phyloP scores from a whole-genome alignment of 30 jellyfish, hydroid and myxozoan species.

The Aurelia sp. region DNA sequence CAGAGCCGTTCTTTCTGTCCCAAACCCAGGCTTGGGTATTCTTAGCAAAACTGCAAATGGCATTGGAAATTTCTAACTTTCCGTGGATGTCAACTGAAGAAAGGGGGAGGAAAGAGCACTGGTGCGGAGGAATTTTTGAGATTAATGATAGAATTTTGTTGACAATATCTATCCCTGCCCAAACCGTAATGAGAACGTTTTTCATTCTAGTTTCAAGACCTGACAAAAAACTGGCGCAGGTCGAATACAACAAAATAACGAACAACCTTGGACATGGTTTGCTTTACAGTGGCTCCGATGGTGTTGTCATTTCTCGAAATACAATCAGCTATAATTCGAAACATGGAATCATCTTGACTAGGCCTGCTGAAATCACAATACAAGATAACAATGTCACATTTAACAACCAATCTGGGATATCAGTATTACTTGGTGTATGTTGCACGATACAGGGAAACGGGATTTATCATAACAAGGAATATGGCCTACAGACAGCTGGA shows the following conservation, averaged over 20 bases:
- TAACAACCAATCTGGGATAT: slow-evolving; percentile 69
- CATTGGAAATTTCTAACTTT: no score
- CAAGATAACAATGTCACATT: slow-evolving; percentile 62
- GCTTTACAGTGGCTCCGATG: slow-evolving; percentile 85
- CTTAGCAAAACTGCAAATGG: no score
- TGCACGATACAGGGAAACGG: slow-evolving; percentile 87
- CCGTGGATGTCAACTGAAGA: no score
- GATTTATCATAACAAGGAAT: slow-evolving; percentile 81
- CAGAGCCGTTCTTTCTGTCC: no score
- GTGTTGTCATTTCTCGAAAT: slow-evolving; percentile 85
- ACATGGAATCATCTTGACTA: slow-evolving; percentile 73
- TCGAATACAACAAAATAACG: slow-evolving; percentile 72
- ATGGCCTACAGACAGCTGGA: slow-evolving; percentile 79
- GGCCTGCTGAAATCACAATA: slow-evolving; percentile 80
- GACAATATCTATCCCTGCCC: no score
- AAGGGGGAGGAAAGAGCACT: no score
- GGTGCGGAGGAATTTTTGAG: no score
- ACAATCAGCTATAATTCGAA: slow-evolving; percentile 51
- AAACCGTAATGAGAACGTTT: not conserved
- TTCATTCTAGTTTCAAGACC: slow-evolving; percentile 76
- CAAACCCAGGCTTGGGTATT: no score
- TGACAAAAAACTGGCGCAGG: slow-evolving; percentile 85
- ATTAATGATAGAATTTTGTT: no score
- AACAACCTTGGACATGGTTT: slow-evolving; percentile 87
- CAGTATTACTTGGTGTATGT: slow-evolving; percentile 74